Conservation (phyloP, 1,140 invertebrate species). For the Drosophila takahashii region DNA sequence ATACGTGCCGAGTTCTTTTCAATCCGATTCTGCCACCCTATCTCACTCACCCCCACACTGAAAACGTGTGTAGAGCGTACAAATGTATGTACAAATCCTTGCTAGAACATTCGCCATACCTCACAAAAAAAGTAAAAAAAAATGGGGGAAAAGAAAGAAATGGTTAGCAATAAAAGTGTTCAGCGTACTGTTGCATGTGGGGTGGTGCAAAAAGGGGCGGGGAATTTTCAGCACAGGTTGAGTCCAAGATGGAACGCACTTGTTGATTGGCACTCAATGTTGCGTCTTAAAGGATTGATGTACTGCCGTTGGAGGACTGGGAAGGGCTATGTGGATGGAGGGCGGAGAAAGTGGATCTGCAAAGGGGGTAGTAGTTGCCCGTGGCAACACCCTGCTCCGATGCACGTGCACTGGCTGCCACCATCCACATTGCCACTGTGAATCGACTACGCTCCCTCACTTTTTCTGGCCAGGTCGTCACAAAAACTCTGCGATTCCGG, state of each 20-base stretch:
- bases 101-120: conserved; percentile 56
- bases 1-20: conserved; percentile 82
- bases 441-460: neutral
- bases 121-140: conserved; percentile 23
- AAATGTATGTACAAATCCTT: conserved; percentile 69
- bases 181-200: conserved; percentile 73
- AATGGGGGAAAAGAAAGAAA: conserved; percentile 48
- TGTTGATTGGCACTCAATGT: conserved; percentile 82
- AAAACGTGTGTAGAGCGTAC: conserved; percentile 48
- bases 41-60: neutral
- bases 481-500: conserved; percentile 9
- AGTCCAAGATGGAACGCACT: conserved; percentile 76
- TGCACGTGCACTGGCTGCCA: conserved; percentile 55
- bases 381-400: conserved; percentile 55
- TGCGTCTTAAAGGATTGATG: conserved; percentile 82
- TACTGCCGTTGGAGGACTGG: conserved; percentile 42
- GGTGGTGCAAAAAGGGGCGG: neutral
- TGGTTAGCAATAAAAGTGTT: conserved; percentile 81
- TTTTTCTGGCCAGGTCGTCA: conserved; percentile 28
- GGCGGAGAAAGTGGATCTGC: neutral
- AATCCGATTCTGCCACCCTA: conserved; percentile 45
- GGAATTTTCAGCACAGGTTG: conserved; percentile 12
- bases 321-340: neutral
- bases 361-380: conserved; percentile 25
- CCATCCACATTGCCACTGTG: conserved; percentile 9